Percentiles rank a stretch among this genome's conserved stretches.
These are phyloP conservation scores for Pelmatolapia mariae DNA, from an alignment of 2,113 vertebrate genomes.

Conservation along the genomic window DNA sequence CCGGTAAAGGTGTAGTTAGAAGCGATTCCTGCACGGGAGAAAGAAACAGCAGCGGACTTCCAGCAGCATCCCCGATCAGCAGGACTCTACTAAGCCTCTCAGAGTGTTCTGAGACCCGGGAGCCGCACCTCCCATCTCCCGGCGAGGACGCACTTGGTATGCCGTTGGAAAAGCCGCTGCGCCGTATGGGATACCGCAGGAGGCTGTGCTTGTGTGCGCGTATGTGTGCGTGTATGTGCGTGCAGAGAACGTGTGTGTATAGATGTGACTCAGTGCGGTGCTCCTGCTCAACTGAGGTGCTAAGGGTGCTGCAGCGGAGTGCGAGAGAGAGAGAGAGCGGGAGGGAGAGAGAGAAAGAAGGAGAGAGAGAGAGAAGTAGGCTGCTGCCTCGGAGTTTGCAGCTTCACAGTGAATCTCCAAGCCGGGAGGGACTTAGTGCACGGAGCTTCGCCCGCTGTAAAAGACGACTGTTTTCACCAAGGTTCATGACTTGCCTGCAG, in stretches of 20 bases:
- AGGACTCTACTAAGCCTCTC: constrained; percentile 56
- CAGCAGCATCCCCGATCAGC: constrained; percentile 61
- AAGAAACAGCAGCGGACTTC: constrained; percentile 57
- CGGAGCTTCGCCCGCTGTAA: constrained; percentile 52
- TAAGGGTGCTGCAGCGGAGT: constrained; percentile 61
- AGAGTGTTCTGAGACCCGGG: constrained; percentile 56
- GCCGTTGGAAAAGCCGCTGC: constrained; percentile 57
- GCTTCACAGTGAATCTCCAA: constrained; percentile 44
- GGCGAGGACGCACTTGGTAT: constrained; percentile 59
- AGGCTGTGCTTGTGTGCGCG: constrained; percentile 41
- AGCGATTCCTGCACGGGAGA: constrained; percentile 39
- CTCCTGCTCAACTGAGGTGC: constrained; percentile 64
- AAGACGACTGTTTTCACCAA: constrained; percentile 61
- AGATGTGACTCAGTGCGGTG: constrained; percentile 63
- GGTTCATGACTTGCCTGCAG: constrained; percentile 53
- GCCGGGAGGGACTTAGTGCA: constrained; percentile 41
- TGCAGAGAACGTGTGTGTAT: constrained; percentile 20
- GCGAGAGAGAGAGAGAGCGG: constrained; percentile 12
- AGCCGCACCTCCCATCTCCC: constrained; percentile 63
- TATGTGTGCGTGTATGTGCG: not conserved
- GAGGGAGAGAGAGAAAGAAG: not conserved
- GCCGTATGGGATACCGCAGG: constrained; percentile 53
- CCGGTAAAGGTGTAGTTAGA: constrained; percentile 10
- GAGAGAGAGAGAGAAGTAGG: not conserved
- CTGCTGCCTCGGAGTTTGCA: constrained; percentile 46